These are phyloP conservation scores for Pangasianodon gigas DNA, from an alignment of 2,113 vertebrate genomes.

Conservation along the genomic window DNA sequence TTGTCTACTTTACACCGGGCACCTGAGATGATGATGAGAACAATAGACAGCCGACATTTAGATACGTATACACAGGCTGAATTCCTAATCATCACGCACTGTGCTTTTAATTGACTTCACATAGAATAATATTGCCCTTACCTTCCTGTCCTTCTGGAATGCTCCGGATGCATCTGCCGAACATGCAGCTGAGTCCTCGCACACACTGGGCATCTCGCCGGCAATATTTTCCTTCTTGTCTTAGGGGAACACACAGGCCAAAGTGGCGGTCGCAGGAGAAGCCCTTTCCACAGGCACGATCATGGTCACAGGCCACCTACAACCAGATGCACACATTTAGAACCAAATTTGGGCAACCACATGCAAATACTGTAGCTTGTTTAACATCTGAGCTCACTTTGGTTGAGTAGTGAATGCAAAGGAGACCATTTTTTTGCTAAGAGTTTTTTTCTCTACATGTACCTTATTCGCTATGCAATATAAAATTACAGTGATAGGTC, in stretches of 20 bases:
- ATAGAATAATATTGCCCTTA: slow-evolving; percentile 52
- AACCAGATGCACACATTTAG: not conserved
- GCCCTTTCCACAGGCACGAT: slow-evolving; percentile 71
- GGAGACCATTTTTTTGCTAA: not conserved
- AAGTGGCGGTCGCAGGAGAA: slow-evolving; percentile 85
- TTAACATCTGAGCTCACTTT: not conserved
- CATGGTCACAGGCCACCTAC: slow-evolving; percentile 74
- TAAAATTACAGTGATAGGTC: not conserved
- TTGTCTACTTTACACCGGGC: slow-evolving; percentile 80
- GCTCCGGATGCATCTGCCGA: slow-evolving; percentile 81
- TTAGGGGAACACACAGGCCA: slow-evolving; percentile 75
- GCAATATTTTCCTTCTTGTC: slow-evolving; percentile 78
- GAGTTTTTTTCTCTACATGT: not conserved
- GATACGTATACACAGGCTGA: not conserved
- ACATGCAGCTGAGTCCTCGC: slow-evolving; percentile 82
- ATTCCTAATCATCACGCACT: not conserved
- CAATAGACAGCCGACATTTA: not conserved
- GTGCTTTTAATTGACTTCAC: not conserved
- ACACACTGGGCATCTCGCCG: slow-evolving; percentile 80
- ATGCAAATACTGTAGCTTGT: not conserved
- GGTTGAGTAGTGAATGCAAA: not conserved
- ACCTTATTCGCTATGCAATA: not conserved
- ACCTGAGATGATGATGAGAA: slow-evolving; percentile 60
- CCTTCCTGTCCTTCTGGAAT: slow-evolving; percentile 78
- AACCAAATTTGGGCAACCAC: not conserved